Base-by-base conservation (phyloP, 2,113 vertebrate genomes). In the Crotalus viridis region DNA sequence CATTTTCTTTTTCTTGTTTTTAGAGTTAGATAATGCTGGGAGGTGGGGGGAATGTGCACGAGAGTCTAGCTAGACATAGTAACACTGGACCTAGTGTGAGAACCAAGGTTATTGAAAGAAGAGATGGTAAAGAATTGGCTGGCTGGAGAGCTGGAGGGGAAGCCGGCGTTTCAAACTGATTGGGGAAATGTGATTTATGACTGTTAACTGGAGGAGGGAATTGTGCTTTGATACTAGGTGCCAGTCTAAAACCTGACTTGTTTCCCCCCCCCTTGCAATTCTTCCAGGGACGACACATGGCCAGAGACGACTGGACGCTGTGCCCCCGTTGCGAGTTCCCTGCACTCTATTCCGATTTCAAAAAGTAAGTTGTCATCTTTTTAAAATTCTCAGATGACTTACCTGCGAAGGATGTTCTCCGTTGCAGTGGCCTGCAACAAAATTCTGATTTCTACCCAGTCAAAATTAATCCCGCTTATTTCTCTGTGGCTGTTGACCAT, bases 291-390 rank as follows among this genome's bases (percentile, higher is more conserved):
- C 98, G 98, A 56, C 99, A 99, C 17, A 99, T 99, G 99, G 94
- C 99, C 87, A 98, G 98, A 9, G 98, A 99, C 10, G 98, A 99
- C 89, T 99, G 99, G 99, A 98, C 98, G 0, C 96, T 98, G 90
- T 99, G 99, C 96, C 99, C 99, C 0, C 98, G 98, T 55, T 99
- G 99, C 26, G 97, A 98, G 95, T 99, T 99, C 26, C 99, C 99
- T 55, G 99, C 99, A 3, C 98, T 99, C 24, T 98, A 98, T 93
- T 98, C 99, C 0, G 98, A 99, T 95, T 98, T 99, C 90, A 98
- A 96, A 90, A 96, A 89, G 99, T 99, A 97, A 98, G 98, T 98
- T 86, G n/a, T 17, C 9, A 12, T 39, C 3, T n/a, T 87, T 48
- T 43, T 17, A 3, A 10, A 48, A 52, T 48, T 19, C 4, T 0